These are phyloP conservation scores for Coranthus polyacanthus DNA, from an alignment of 2,797 vertebrate genomes.

Conservation along the genomic window DNA sequence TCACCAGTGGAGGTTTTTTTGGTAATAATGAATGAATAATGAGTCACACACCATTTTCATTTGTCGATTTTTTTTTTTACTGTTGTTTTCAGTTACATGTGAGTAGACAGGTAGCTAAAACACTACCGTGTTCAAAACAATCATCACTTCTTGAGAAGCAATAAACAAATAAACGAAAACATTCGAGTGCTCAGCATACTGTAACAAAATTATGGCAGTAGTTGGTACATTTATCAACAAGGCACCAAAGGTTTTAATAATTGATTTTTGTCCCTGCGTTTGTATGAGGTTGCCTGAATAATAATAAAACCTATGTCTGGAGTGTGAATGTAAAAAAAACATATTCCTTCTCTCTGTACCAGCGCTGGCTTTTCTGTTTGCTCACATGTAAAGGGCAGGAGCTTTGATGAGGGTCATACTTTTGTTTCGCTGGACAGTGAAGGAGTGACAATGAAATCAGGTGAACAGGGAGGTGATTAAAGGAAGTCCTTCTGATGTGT, in stretches of 20 bases:
- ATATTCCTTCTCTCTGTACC: constrained; percentile 76
- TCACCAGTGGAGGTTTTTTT: constrained; percentile 5
- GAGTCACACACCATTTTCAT: constrained; percentile 58
- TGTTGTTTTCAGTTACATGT: constrained; percentile 85
- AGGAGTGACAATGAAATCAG: constrained; percentile 66
- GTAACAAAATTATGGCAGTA: constrained; percentile 93
- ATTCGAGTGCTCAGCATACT: constrained; percentile 88
- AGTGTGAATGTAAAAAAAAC: constrained; percentile 77
- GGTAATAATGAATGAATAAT: constrained; percentile 25
- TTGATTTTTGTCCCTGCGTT: constrained; percentile 83
- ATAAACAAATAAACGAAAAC: constrained; percentile 88
- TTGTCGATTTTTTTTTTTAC: constrained; percentile 62
- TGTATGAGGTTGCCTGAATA: constrained; percentile 82
- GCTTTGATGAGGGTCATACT: constrained; percentile 64
- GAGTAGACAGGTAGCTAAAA: constrained; percentile 95
- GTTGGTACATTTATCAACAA: constrained; percentile 92
- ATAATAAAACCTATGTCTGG: constrained; percentile 78
- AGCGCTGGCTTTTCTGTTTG: constrained; percentile 73
- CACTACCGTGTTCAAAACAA: constrained; percentile 90
- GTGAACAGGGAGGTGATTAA: constrained; percentile 59
- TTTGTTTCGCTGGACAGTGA: constrained; percentile 71
- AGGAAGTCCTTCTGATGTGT: constrained; percentile 66
- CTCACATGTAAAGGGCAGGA: constrained; percentile 67
- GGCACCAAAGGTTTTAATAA: constrained; percentile 88
- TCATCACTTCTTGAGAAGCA: constrained; percentile 93